Conservation (phyloP, 2,888 invertebrate genomes). For the Morpho deidamia region DNA sequence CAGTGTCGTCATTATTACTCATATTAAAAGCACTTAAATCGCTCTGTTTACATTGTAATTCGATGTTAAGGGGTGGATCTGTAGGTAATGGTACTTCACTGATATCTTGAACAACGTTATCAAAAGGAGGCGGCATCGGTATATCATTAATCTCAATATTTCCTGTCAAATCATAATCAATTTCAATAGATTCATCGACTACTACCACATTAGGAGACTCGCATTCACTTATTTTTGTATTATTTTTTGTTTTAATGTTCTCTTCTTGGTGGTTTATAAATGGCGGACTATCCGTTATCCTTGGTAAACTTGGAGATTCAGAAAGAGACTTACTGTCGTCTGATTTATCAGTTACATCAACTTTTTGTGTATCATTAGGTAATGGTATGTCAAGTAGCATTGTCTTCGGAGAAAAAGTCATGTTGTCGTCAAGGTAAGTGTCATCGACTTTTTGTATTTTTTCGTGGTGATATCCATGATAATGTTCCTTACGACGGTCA, state of each 20-base stretch:
- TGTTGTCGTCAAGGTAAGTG: slow-evolving; percentile 33
- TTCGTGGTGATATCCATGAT: slow-evolving; percentile 81
- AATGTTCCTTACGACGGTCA: slow-evolving; percentile 83
- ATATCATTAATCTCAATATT: slow-evolving; percentile 57
- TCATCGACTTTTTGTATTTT: slow-evolving; percentile 53
- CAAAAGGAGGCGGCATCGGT: slow-evolving; percentile 61
- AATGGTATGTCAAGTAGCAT: slow-evolving; percentile 59
- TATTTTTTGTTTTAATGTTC: slow-evolving; percentile 34
- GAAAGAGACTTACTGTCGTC: slow-evolving; percentile 53
- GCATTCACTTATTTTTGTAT: slow-evolving; percentile 28
- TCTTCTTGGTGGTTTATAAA: slow-evolving; percentile 37
- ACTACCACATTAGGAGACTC: slow-evolving; percentile 28
- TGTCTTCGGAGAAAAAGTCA: slow-evolving; percentile 47
- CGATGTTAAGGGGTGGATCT: slow-evolving; percentile 44
- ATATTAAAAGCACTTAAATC: slow-evolving; percentile 54
- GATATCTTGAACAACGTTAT: slow-evolving; percentile 55
- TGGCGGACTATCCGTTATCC: slow-evolving; percentile 81
- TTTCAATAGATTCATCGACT: slow-evolving; percentile 38
- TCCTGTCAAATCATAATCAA: slow-evolving; percentile 42
- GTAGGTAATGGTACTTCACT: slow-evolving; percentile 66
- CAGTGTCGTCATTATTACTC: slow-evolving; percentile 18
- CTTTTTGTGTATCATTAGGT: slow-evolving; percentile 48
- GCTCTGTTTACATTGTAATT: slow-evolving; percentile 21
- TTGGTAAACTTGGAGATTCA: slow-evolving; percentile 81
- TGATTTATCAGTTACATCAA: slow-evolving; percentile 39